Conservation (phyloP, 2,888 invertebrate genomes). For the Thecophora atra region DNA sequence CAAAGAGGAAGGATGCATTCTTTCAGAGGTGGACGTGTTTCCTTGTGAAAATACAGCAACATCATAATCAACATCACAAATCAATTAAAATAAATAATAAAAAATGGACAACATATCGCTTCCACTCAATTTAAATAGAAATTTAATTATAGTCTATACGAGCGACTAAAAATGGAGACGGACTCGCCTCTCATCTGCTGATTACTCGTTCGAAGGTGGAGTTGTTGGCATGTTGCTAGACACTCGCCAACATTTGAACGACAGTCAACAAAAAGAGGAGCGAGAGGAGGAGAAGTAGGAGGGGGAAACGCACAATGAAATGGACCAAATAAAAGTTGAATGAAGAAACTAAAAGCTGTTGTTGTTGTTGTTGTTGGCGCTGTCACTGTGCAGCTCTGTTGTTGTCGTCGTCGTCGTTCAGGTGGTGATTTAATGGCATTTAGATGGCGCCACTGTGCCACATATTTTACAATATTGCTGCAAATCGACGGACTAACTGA, state of each 20-base stretch:
- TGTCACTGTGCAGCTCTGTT: not conserved
- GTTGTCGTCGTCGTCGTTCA: not conserved
- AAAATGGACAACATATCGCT: conserved; percentile 18
- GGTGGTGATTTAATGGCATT: not conserved
- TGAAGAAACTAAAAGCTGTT: not conserved
- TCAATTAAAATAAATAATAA: not conserved
- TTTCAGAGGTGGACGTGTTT: no score
- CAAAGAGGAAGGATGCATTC: no score
- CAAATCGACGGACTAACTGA: conserved; percentile 9
- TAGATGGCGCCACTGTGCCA: conserved; percentile 30
- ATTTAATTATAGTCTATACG: conserved; percentile 29
- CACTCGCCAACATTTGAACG: conserved; percentile 26
- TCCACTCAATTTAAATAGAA: conserved; percentile 27
- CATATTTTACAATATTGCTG: conserved; percentile 26
- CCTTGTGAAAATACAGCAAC: not conserved
- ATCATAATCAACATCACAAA: not conserved
- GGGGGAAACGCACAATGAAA: not conserved
- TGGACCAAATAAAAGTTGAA: not conserved
- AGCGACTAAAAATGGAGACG: not conserved
- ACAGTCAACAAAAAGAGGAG: not conserved
- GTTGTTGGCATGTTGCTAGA: conserved; percentile 37
- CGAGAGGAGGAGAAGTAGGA: not conserved
- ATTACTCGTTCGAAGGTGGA: conserved; percentile 15
- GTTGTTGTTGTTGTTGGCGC: not conserved
- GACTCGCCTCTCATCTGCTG: no score